A percentile compares a stretch with the other conserved stretches of the same genome.
These are phyloP conservation scores for Peromyscus aztecus DNA, from an alignment of 2,797 vertebrate species.

Conservation along the genomic window DNA sequence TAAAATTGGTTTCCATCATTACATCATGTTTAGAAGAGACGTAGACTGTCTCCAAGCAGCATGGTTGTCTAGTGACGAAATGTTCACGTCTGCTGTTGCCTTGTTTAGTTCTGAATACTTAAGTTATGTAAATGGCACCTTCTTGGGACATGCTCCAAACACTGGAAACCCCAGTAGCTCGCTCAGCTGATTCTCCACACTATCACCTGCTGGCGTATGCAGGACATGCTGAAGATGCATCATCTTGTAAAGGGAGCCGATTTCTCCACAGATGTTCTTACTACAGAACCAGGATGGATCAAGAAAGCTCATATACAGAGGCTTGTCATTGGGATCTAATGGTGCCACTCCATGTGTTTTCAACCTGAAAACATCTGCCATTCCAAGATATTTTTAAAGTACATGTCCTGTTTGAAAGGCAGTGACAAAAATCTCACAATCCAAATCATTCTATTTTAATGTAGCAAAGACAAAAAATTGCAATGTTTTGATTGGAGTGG, in stretches of 20 bases:
- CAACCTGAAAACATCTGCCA: slow-evolving; percentile 63
- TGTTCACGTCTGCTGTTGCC: background rate
- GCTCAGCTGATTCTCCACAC: background rate
- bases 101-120: background rate
- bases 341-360: background rate
- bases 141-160: background rate
- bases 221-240: background rate
- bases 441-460: slow-evolving; percentile 62
- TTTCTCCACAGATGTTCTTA: slow-evolving; percentile 55
- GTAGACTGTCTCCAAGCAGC: slow-evolving; percentile 7
- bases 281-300: background rate
- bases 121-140: background rate
- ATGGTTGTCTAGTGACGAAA: background rate
- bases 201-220: background rate
- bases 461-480: slow-evolving; percentile 48
- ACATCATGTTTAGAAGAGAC: slow-evolving; percentile 35
- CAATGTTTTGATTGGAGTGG: slow-evolving; percentile 47
- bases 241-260: background rate
- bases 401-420: slow-evolving; percentile 43
- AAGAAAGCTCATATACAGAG: background rate
- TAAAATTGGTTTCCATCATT: background rate
- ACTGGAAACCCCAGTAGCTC: background rate
- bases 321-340: slow-evolving; percentile 37
- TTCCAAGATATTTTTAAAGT: slow-evolving; percentile 68
- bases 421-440: slow-evolving; percentile 61